Evolutionary conservation across 1,140 invertebrate genomes (phyloP).

Genomic region (Drosophila virilis): DNA sequence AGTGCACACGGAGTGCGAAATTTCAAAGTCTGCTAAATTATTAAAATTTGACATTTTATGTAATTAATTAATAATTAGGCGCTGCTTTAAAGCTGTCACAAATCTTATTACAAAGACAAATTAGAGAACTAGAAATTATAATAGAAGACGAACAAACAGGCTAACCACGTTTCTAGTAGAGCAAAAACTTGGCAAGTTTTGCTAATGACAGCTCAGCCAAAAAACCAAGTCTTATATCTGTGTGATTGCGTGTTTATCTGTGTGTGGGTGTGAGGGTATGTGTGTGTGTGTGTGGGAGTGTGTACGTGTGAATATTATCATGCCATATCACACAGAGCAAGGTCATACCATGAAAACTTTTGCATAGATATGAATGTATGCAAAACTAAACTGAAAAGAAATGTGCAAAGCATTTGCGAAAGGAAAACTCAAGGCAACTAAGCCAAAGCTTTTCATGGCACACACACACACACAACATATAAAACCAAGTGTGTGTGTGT

Average conservation of each 20-base stretch:
- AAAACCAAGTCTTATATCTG: neutral
- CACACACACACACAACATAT: neutral
- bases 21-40: too few species aligned
- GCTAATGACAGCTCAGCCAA: slow-evolving; percentile 18
- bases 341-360: slow-evolving; percentile 18
- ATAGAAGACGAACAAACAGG: neutral
- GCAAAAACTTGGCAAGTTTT: slow-evolving; percentile 8
- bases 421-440: slow-evolving; percentile 4
- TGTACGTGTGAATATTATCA: slow-evolving; percentile 14
- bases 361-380: neutral
- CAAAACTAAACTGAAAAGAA: neutral
- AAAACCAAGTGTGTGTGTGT: too few species aligned
- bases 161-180: neutral
- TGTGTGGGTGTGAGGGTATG: neutral
- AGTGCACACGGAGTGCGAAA: too few species aligned
- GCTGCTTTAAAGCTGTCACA: too few species aligned
- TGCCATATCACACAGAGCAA: neutral
- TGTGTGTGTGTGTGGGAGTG: slow-evolving; percentile 2
- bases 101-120: too few species aligned
- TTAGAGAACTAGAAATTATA: neutral
- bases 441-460: neutral
- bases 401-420: slow-evolving; percentile 9
- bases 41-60: too few species aligned
- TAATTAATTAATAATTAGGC: too few species aligned
- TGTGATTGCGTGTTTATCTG: slow-evolving; percentile 4